Conservation (phyloP, 2,888 invertebrate species). For the Aquatica leii region DNA sequence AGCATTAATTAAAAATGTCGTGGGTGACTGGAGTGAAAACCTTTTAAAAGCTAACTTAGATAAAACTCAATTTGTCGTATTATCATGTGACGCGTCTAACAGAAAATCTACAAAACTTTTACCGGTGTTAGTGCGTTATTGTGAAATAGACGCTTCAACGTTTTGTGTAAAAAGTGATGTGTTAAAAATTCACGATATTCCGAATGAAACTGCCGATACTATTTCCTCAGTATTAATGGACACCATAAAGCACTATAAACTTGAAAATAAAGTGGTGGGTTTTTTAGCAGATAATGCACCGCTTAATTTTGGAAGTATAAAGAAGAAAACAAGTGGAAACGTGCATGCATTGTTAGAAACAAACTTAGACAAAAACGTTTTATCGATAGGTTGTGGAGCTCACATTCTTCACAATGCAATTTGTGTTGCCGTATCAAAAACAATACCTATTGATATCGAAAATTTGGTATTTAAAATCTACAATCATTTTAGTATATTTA, state of each 20-base stretch:
- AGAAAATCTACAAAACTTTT: slow-evolving; percentile 16
- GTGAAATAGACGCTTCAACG: slow-evolving; percentile 8
- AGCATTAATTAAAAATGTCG: slow-evolving; percentile 6
- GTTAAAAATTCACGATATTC: too few species aligned
- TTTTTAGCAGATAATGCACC: slow-evolving; percentile 13
- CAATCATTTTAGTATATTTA: slow-evolving; percentile 5
- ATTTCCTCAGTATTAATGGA: slow-evolving; percentile 2
- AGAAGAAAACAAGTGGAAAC: too few species aligned
- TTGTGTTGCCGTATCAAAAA: slow-evolving; percentile 11
- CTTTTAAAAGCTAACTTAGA: slow-evolving; percentile 7
- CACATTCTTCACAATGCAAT: slow-evolving; percentile 17
- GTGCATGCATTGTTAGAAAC: too few species aligned
- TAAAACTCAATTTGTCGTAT: slow-evolving; percentile 8
- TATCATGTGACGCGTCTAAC: slow-evolving; percentile 15
- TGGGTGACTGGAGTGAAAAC: slow-evolving; percentile 12
- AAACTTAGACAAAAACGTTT: neutral
- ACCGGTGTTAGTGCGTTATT: slow-evolving; percentile 9
- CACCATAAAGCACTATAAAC: neutral
- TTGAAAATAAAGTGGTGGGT: slow-evolving; percentile 8
- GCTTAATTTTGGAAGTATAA: slow-evolving; percentile 6
- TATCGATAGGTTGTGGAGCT: slow-evolving; percentile 17
- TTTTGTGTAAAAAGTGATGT: neutral
- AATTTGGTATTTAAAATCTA: slow-evolving; percentile 9
- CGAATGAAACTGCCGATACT: slow-evolving; percentile 10
- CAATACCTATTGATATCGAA: slow-evolving; percentile 16